Evolutionary conservation across 2,113 vertebrate genomes (phyloP).

Genomic region (Fukomys damarensis): DNA sequence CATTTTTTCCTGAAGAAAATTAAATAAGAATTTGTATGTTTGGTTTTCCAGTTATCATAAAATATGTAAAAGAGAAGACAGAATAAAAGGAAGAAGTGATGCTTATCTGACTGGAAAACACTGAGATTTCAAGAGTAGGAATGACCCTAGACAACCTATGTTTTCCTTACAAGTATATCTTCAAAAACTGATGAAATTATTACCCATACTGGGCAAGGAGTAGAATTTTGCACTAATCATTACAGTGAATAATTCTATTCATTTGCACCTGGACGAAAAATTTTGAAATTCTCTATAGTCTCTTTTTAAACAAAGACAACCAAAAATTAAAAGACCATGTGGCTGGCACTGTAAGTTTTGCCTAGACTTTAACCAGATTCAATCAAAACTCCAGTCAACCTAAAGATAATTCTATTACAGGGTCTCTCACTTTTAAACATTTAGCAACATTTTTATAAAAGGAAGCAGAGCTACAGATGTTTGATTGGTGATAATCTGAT

Average conservation of each 20-base stretch:
- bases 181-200: conserved; percentile 21
- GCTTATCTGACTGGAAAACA: not conserved
- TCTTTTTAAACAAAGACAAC: conserved; percentile 7
- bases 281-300: not conserved
- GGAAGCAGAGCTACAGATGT: not conserved
- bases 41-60: conserved; percentile 47
- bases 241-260: not conserved
- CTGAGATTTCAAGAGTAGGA: conserved; percentile 16
- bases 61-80: conserved; percentile 44
- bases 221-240: not conserved
- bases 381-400: not conserved
- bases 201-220: not conserved
- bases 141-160: conserved; percentile 23
- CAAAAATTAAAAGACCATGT: not conserved
- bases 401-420: not conserved
- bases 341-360: not conserved
- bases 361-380: conserved; percentile 26
- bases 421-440: not conserved
- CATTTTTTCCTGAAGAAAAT: conserved; percentile 59
- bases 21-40: conserved; percentile 57
- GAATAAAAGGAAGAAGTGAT: conserved; percentile 27
- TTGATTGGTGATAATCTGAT: not conserved
- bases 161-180: not conserved
- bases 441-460: not conserved
- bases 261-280: not conserved